phyloP scores from a whole-genome alignment of 2,797 vertebrate species.

The Picus viridis region DNA sequence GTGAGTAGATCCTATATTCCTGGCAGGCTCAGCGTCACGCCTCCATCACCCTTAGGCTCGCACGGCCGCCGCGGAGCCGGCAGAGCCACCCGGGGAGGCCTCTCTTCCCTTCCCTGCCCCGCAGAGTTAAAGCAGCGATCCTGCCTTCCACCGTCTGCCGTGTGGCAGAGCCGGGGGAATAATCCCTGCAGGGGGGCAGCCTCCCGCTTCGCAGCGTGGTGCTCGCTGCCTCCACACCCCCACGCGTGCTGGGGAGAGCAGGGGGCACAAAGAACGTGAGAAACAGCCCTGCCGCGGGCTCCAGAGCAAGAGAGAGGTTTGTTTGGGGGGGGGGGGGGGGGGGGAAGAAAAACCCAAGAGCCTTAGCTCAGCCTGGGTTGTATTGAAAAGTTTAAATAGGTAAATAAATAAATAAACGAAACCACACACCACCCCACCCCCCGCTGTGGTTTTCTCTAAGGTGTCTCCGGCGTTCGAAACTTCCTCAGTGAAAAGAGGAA shows the following conservation, averaged over 20 bases:
- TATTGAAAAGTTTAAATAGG: background rate
- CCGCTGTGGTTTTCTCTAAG: background rate
- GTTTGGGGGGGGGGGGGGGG: too few relatives aligned
- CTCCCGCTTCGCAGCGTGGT: too few relatives aligned
- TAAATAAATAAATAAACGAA: background rate
- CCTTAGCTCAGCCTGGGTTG: rapidly evolving
- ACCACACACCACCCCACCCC: background rate
- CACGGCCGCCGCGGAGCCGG: background rate
- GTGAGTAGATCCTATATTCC: too few relatives aligned
- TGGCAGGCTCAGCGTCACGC: background rate
- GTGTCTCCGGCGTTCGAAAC: background rate
- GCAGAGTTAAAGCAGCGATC: rapidly evolving
- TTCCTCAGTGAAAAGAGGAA: background rate
- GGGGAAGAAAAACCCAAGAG: too few relatives aligned
- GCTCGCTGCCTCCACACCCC: background rate
- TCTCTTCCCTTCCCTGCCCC: background rate
- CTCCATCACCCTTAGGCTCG: background rate
- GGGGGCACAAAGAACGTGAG: rapidly evolving
- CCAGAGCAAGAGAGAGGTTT: background rate
- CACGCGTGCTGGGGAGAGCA: background rate
- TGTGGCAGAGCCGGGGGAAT: rapidly evolving
- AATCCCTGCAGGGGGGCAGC: background rate
- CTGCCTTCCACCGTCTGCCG: too few relatives aligned
- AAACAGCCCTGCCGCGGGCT: too few relatives aligned
- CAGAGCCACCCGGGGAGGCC: too few relatives aligned